Percentiles rank a stretch among this genome's conserved stretches.
Conservation (phyloP, 1,140 invertebrate genomes). For the Papilio polytes region DNA sequence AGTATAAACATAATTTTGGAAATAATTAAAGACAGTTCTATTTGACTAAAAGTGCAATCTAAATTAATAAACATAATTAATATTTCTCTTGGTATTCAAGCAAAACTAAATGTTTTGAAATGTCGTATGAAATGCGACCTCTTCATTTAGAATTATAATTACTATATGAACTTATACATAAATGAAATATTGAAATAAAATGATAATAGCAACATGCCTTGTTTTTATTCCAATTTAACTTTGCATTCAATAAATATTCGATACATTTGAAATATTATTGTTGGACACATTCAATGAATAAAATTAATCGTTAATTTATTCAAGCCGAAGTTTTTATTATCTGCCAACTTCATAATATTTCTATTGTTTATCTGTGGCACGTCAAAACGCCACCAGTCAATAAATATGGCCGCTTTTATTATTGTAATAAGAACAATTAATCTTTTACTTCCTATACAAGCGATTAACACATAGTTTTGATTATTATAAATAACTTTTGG, state of each 20-base stretch:
- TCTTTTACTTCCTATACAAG: slow-evolving; percentile 62
- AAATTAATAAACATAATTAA: too few species aligned
- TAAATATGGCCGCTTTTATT: slow-evolving; percentile 57
- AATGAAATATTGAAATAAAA: slow-evolving; percentile 6
- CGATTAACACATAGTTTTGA: slow-evolving; percentile 55
- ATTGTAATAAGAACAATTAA: slow-evolving; percentile 75
- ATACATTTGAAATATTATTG: slow-evolving; percentile 44
- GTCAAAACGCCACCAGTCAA: slow-evolving; percentile 46
- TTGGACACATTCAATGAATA: slow-evolving; percentile 40
- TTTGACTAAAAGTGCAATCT: too few species aligned
- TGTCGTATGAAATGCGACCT: too few species aligned
- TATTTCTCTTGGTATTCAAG: too few species aligned
- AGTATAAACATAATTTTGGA: too few species aligned
- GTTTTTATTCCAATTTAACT: slow-evolving; percentile 33
- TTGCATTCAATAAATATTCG: slow-evolving; percentile 45
- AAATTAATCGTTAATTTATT: slow-evolving; percentile 71
- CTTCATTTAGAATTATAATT: not conserved
- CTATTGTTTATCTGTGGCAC: slow-evolving; percentile 64
- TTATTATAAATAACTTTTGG: slow-evolving; percentile 13
- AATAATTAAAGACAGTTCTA: too few species aligned
- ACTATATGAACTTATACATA: not conserved
- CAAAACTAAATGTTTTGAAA: too few species aligned
- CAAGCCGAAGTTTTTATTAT: slow-evolving; percentile 77
- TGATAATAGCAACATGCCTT: not conserved
- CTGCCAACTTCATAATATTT: slow-evolving; percentile 65